Conservation (phyloP, 2,888 invertebrate genomes). For the Morpho deidamia region DNA sequence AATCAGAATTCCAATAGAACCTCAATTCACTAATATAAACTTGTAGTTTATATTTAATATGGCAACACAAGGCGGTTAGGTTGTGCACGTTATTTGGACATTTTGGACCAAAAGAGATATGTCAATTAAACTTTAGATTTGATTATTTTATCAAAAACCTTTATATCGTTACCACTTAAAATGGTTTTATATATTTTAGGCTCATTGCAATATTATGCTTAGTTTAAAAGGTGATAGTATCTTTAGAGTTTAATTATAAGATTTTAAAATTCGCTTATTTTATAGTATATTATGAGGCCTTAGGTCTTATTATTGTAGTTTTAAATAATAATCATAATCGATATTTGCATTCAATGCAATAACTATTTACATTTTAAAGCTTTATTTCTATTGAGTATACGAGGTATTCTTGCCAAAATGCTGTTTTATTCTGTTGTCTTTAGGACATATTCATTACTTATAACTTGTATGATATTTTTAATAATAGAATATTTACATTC, state of each 20-base stretch:
- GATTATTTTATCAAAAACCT: constrained; percentile 1
- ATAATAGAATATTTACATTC: too few species aligned
- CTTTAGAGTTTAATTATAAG: constrained; percentile 3
- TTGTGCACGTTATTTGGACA: too few species aligned
- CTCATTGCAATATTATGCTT: not conserved
- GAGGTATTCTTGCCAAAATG: constrained; percentile 40
- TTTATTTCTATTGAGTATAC: constrained; percentile 18
- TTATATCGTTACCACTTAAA: constrained; percentile 10
- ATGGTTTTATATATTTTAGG: too few species aligned
- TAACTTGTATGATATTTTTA: too few species aligned
- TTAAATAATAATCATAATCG: not conserved
- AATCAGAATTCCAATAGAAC: too few species aligned
- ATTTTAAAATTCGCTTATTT: constrained; percentile 3
- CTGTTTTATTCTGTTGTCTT: constrained; percentile 1
- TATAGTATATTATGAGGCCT: not conserved
- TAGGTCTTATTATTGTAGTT: not conserved
- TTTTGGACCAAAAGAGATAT: too few species aligned
- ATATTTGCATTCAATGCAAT: constrained; percentile 6
- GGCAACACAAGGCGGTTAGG: too few species aligned
- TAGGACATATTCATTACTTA: constrained; percentile 8
- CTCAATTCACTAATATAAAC: too few species aligned
- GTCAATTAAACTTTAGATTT: too few species aligned
- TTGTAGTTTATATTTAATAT: too few species aligned
- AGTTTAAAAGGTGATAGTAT: constrained; percentile 12
- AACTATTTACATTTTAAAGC: constrained; percentile 6